A percentile compares a stretch with the other conserved stretches of the same genome.
Conservation (phyloP, 2,797 vertebrate species). For the Prionace glauca region DNA sequence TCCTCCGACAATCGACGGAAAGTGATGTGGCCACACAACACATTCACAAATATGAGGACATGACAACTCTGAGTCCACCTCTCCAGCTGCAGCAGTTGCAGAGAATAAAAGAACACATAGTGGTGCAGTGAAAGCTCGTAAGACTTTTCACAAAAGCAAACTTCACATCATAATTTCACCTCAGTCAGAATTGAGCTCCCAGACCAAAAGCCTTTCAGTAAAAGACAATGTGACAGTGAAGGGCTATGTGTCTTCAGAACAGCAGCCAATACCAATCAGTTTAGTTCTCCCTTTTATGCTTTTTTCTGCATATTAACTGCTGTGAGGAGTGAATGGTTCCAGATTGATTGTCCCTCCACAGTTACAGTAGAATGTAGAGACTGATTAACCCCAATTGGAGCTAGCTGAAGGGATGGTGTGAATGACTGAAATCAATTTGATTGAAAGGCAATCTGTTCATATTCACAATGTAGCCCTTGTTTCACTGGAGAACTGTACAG, state of each 20-base stretch:
- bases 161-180: slow-evolving; percentile 1
- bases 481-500: slow-evolving; percentile 12
- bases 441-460: slow-evolving; percentile 36
- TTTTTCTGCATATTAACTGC: slow-evolving; percentile 19
- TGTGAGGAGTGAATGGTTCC: slow-evolving; percentile 15
- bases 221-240: neutral
- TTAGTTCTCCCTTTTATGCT: slow-evolving; percentile 19
- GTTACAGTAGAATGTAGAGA: slow-evolving; percentile 28
- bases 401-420: slow-evolving; percentile 31
- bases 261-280: slow-evolving; percentile 32
- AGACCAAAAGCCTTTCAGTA: slow-evolving; percentile 16
- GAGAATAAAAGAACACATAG: neutral
- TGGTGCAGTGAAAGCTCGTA: neutral
- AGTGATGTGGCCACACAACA: neutral
- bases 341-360: slow-evolving; percentile 28
- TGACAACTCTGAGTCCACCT: neutral
- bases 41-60: neutral
- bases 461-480: slow-evolving; percentile 34
- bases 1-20: neutral
- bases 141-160: slow-evolving; percentile 8
- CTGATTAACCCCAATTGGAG: slow-evolving; percentile 31
- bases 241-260: slow-evolving; percentile 10
- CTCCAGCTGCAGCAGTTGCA: neutral
- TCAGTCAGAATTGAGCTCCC: neutral
- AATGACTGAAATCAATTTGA: slow-evolving; percentile 33